Evolutionary conservation across 2,888 invertebrate species (phyloP).

Genomic region (Dicranocentrus wangi): DNA sequence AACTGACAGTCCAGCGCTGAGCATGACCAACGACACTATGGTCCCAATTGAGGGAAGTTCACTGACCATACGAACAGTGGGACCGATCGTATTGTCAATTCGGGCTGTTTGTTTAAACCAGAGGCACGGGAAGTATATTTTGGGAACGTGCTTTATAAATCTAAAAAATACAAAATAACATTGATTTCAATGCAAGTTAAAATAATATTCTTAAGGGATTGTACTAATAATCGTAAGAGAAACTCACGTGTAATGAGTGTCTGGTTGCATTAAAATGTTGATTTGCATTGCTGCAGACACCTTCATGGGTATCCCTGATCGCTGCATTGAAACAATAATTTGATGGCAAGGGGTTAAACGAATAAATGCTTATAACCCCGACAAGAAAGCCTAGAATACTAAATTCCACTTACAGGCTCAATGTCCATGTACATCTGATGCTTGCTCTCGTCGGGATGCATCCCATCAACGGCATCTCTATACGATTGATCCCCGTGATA

Average conservation of each 20-base stretch:
- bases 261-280: constrained; percentile 83
- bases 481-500: constrained; percentile 83
- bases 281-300: constrained; percentile 86
- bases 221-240: no score
- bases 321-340: constrained; percentile 74
- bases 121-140: constrained; percentile 81
- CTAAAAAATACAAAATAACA: no score
- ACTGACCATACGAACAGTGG: constrained; percentile 78
- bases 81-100: constrained; percentile 79
- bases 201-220: no score
- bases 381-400: not conserved
- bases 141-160: constrained; percentile 77
- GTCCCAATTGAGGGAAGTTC: constrained; percentile 77
- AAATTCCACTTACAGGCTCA: no score
- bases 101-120: constrained; percentile 84
- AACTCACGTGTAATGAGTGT: constrained; percentile 77
- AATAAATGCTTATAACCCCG: not conserved
- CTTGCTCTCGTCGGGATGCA: constrained; percentile 80
- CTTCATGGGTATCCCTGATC: constrained; percentile 84
- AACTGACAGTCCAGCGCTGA: not conserved
- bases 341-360: no score
- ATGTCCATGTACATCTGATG: constrained; percentile 85
- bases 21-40: constrained; percentile 74
- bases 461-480: constrained; percentile 79
- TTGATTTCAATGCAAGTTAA: no score